Base-by-base conservation (phyloP, 1,140 invertebrate species). In the Drosophila ambigua region DNA sequence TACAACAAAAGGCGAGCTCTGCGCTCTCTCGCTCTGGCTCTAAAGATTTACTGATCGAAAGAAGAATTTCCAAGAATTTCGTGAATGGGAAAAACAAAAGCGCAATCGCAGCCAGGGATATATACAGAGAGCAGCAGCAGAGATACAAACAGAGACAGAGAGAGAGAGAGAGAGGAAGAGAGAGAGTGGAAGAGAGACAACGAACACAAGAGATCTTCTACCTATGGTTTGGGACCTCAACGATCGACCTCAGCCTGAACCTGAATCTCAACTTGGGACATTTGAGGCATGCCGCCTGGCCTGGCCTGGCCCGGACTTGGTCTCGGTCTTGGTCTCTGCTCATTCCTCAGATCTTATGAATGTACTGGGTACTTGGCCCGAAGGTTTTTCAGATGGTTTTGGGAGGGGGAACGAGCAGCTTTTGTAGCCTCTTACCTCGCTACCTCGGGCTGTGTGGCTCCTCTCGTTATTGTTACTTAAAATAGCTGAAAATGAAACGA, bases 31-130 rank as follows among this genome's bases (percentile, higher is more conserved):
- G 9, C 9, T 35, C 31, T 39, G 11, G 35, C 35, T 39, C 69
- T 55, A 15, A 53, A 87, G 79, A 87, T 87, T 87, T 88, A 87
- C 67, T 83, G 83, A 87, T 87, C 83, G 81, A 88, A 73, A 88
- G 81, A 88, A 77, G 83, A 87, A 87, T 87, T 87, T 87, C 83
- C 83, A 48, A 67, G 82, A 87, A 87, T 82, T 82, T 74, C 63
- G 78, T 87, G 82, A 87, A 87, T 87, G 82, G 83, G 73, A 87
- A 69, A 87, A 87, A 87, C 83, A 79, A 88, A 87, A 87, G 83
- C 83, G 79, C 83, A 87, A 57, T 16, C 52, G 60, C 61, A 48
- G 44, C 51, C 63, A 53, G 58, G 15, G 41, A 67, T 46, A 57
- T 35, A 65, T 20, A 7, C 59, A 23, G 28, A 55, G 54, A 24